Conservation (phyloP, 2,113 vertebrate genomes). For the Cathartes aura region DNA sequence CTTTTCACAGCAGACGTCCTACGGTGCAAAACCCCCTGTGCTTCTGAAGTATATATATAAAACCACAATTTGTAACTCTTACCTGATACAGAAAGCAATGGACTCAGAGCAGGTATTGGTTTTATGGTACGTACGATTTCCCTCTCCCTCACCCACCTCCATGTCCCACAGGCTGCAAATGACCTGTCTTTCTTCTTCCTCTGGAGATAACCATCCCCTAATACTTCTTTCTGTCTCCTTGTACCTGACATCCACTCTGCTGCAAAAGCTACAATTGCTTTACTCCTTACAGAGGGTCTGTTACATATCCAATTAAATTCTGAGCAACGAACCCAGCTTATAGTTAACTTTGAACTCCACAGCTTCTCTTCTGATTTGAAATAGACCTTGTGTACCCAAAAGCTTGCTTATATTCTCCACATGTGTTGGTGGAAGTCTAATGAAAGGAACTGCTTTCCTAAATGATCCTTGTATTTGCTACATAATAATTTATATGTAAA, state of each 20-base stretch:
- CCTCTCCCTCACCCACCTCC: neutral
- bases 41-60: neutral
- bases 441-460: neutral
- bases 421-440: neutral
- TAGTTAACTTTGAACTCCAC: neutral
- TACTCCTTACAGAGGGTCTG: neutral
- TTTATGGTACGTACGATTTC: neutral
- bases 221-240: neutral
- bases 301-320: neutral
- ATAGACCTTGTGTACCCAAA: neutral
- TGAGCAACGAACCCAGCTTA: neutral
- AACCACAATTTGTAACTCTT: neutral
- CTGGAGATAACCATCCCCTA: neutral
- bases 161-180: neutral
- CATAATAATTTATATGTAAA: neutral
- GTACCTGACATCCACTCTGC: neutral
- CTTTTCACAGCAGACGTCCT: neutral
- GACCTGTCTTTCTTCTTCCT: neutral
- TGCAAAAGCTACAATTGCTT: neutral
- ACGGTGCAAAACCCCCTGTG: rapidly evolving
- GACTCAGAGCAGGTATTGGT: neutral
- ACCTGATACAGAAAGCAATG: neutral
- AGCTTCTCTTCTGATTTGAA: neutral
- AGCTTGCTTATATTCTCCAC: neutral
- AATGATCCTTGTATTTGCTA: neutral